Evolutionary conservation across 2,113 vertebrate genomes (phyloP).

Genomic region (Apodemus sylvaticus): DNA sequence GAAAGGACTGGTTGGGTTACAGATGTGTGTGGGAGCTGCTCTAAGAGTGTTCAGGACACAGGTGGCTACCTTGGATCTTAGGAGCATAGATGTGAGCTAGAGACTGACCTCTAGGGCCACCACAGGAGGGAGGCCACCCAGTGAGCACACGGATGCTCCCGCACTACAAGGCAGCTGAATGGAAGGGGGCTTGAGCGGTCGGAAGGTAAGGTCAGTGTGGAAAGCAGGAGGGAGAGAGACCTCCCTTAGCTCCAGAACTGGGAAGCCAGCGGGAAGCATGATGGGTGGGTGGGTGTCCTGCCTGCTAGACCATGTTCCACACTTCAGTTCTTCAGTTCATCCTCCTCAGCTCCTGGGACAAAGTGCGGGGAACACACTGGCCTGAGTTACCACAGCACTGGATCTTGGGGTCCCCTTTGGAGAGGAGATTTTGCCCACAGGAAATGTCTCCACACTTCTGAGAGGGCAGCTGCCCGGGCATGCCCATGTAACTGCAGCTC

Average conservation of each 20-base stretch:
- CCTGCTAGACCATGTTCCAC: neutral
- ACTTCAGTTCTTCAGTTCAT: rapidly evolving
- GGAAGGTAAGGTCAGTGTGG: neutral
- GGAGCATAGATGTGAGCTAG: neutral
- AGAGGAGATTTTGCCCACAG: neutral
- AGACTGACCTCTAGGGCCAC: neutral
- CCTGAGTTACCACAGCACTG: neutral
- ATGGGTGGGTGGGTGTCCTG: too few species aligned
- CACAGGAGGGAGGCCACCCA: neutral
- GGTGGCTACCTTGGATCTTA: neutral
- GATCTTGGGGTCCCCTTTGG: neutral
- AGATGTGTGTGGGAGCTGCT: neutral
- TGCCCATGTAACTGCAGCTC: neutral
- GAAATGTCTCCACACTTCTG: neutral
- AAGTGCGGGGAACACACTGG: neutral
- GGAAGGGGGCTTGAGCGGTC: neutral
- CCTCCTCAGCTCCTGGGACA: neutral
- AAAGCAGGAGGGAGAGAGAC: neutral
- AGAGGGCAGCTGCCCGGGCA: neutral
- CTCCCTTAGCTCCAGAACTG: neutral
- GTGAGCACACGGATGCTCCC: neutral
- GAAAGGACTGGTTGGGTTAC: neutral
- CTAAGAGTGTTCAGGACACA: neutral
- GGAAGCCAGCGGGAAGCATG: neutral
- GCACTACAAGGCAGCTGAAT: neutral